Percentiles rank a stretch among this genome's conserved stretches.
Conservation (phyloP, 2,888 invertebrate genomes). For the Miltochrista miniata region DNA sequence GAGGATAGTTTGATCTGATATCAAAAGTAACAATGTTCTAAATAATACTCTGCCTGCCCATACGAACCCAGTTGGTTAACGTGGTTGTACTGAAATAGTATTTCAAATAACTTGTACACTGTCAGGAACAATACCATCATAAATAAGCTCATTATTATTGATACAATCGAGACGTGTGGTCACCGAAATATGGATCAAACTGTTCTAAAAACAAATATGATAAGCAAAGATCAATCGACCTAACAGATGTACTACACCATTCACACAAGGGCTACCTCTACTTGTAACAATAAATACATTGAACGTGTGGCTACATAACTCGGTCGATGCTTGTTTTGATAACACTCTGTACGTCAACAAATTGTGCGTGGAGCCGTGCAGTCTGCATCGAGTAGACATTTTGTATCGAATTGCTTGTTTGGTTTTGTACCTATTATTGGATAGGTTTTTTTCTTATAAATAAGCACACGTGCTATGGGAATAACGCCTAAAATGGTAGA, state of each 20-base stretch:
- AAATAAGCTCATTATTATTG: too few species aligned
- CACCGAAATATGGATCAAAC: not conserved
- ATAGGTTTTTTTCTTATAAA: not conserved
- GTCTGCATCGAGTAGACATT: not conserved
- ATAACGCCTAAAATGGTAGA: too few species aligned
- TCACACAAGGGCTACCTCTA: conserved; percentile 18
- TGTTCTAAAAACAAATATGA: conserved; percentile 15
- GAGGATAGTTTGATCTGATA: too few species aligned
- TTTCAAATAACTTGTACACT: too few species aligned
- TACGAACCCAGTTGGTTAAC: too few species aligned
- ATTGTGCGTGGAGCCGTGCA: conserved; percentile 20
- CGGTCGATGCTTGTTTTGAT: conserved; percentile 53
- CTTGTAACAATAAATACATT: conserved; percentile 29
- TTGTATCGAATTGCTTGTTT: not conserved
- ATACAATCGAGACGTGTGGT: not conserved
- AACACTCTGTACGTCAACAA: conserved; percentile 53
- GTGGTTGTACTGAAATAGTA: too few species aligned
- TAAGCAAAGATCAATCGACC: conserved; percentile 29
- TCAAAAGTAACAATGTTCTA: too few species aligned
- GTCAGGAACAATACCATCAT: too few species aligned
- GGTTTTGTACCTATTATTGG: not conserved
- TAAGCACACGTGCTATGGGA: not conserved
- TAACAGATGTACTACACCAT: conserved; percentile 21
- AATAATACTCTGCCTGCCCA: too few species aligned
- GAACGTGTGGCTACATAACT: not conserved